Evolutionary conservation across 37 sponge, comb jelly and placozoan species (phyloP).

Genomic region (Halichondria panicea): DNA sequence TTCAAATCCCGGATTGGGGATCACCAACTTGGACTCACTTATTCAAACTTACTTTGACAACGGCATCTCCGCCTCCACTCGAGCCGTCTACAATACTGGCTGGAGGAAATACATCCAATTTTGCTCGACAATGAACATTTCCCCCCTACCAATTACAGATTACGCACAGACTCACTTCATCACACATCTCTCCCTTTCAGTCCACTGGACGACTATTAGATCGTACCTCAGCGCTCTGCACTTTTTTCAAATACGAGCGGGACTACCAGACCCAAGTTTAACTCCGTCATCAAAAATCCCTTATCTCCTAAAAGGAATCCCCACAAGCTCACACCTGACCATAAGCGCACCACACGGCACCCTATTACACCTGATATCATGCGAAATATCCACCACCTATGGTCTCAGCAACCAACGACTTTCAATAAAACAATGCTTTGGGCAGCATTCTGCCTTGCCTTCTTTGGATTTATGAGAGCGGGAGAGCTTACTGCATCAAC

Average conservation of each 20-base stretch:
- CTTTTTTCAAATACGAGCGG: not conserved
- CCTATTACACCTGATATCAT: not conserved
- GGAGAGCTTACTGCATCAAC: not conserved
- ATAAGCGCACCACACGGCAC: not conserved
- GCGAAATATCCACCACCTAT: not conserved
- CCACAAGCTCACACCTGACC: not conserved
- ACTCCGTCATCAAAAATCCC: not conserved
- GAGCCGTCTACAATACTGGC: not conserved
- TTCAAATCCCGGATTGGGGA: not conserved
- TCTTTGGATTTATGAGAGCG: slow-evolving; percentile 2
- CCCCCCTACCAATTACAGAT: not conserved
- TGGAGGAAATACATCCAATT: not conserved
- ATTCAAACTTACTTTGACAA: not conserved
- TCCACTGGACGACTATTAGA: not conserved
- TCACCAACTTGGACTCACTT: slow-evolving; percentile 1
- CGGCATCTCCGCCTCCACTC: not conserved
- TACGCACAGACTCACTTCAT: not conserved
- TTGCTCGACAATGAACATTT: not conserved
- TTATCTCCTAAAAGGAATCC: not conserved
- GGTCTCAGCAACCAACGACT: not conserved
- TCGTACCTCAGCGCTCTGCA: not conserved
- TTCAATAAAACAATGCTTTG: not conserved
- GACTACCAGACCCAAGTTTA: not conserved
- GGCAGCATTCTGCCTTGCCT: not conserved
- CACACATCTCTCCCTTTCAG: not conserved